Conservation (phyloP, 2,888 invertebrate species). For the Atethmia centrago region DNA sequence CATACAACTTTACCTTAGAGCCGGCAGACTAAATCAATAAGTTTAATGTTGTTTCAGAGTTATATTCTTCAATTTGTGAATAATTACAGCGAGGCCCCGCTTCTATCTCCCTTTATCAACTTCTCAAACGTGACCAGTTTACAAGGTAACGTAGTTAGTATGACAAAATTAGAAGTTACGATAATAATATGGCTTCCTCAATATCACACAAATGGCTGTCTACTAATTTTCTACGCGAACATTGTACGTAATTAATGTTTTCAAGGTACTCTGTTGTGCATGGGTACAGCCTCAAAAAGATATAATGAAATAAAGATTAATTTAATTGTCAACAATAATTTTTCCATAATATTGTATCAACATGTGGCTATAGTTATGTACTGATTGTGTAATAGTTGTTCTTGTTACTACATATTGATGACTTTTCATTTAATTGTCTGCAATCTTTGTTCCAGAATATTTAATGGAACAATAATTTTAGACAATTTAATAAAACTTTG, state of each 20-base stretch:
- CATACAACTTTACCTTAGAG: slow-evolving; percentile 68
- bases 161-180: slow-evolving; percentile 50
- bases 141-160: slow-evolving; percentile 62
- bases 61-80: slow-evolving; percentile 69
- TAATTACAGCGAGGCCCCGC: slow-evolving; percentile 64
- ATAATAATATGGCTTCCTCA: slow-evolving; percentile 27
- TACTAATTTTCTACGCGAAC: slow-evolving; percentile 28
- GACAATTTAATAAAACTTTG: neutral
- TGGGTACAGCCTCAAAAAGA: neutral
- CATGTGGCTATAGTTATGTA: neutral
- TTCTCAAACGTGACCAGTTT: slow-evolving; percentile 59
- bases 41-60: slow-evolving; percentile 67
- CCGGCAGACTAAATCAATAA: slow-evolving; percentile 70
- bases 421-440: neutral
- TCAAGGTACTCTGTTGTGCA: neutral
- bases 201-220: slow-evolving; percentile 16
- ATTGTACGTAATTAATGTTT: slow-evolving; percentile 26
- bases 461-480: neutral
- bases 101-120: slow-evolving; percentile 57
- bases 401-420: too few species aligned
- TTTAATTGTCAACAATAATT: neutral
- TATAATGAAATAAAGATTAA: too few species aligned
- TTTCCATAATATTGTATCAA: too few species aligned
- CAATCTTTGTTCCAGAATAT: neutral
- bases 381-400: too few species aligned